Evolutionary conservation across 1,140 invertebrate genomes (phyloP), one percentile per base, ranked within the genome.

Genomic region (Drosophila baimaii): DNA sequence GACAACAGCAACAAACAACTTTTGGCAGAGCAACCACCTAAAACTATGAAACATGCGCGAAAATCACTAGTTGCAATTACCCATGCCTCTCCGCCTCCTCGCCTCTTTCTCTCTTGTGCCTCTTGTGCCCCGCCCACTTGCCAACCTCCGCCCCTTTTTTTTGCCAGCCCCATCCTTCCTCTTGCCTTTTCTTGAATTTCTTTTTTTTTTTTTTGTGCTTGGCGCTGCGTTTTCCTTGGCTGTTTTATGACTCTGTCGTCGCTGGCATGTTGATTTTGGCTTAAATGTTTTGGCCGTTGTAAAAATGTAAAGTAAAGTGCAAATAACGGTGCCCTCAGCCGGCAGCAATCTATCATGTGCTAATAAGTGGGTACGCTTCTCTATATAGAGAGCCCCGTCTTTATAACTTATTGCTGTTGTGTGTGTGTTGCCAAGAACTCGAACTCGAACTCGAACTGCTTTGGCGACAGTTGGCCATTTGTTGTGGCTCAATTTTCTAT

Each of bases 231-330:
- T 74, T 72, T 72, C 35, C 71, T 59, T 47, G 25, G 31, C 49
- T 66, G 46, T 51, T 71, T 71, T 71, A 71, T 71, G 69, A 58
- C 65, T 71, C 69, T 71, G 68, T 76, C 59, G 70, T 75, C 44
- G 51, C 46, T 64, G 51, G 61, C 71, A 78, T 86, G 79, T 88
- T 88, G 85, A 86, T 86, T 86, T 88, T 82, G 83, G 79, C 83
- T 83, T 88, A 79, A 88, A 86, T 86, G 83, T 86, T 86, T 88
- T 83, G 79, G 83, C 70, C 58, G 82, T 88, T 82, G 79, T 88
- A 76, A 72, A 85, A 82, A 88, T 85, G 83, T 70, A 77, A 86
- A 86, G 59, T 86, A 88, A 83, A 79, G 83, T 83, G 82, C 83
- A 88, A 86, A 82, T 86, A 86, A 77, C 79, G 83, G 78, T 77